phyloP scores from a whole-genome alignment of 2,113 vertebrate genomes.

The Ranitomeya imitator region DNA sequence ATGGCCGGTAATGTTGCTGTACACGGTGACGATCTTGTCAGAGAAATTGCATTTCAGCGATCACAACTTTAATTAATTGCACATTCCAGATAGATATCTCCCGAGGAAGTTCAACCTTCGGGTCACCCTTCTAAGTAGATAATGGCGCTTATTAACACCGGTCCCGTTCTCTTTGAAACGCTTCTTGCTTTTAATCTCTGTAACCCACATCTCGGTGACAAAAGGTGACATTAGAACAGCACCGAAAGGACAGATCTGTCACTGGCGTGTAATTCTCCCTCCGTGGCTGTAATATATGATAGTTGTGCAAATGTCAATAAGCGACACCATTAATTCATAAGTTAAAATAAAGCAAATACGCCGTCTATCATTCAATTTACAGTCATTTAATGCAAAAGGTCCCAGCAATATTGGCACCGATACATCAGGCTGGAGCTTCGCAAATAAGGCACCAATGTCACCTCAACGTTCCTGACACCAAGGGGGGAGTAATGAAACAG shows the following conservation, averaged over 20 bases:
- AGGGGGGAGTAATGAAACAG: neutral
- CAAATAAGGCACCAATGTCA: neutral
- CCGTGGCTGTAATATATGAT: neutral
- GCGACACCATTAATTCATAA: neutral
- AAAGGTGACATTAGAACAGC: slow-evolving; percentile 44
- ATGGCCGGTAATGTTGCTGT: neutral
- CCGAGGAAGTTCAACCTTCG: slow-evolving; percentile 36
- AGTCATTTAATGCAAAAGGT: neutral
- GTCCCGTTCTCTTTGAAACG: slow-evolving; percentile 29
- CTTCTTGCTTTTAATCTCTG: slow-evolving; percentile 44
- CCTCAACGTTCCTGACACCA: neutral
- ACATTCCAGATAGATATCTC: slow-evolving; percentile 11
- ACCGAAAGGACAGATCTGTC: slow-evolving; percentile 48
- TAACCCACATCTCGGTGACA: slow-evolving; percentile 34
- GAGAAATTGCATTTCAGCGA: neutral
- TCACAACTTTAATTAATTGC: slow-evolving; percentile 25
- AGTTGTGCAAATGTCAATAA: slow-evolving; percentile 36
- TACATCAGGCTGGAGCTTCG: neutral
- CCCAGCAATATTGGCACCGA: neutral
- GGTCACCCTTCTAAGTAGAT: slow-evolving; percentile 41
- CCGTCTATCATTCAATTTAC: neutral
- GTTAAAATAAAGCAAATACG: neutral
- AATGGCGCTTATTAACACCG: slow-evolving; percentile 42
- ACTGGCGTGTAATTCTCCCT: neutral
- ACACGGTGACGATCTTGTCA: neutral